Evolutionary conservation across 2,888 invertebrate species (phyloP).

Genomic region (Synergus laeviventris): DNA sequence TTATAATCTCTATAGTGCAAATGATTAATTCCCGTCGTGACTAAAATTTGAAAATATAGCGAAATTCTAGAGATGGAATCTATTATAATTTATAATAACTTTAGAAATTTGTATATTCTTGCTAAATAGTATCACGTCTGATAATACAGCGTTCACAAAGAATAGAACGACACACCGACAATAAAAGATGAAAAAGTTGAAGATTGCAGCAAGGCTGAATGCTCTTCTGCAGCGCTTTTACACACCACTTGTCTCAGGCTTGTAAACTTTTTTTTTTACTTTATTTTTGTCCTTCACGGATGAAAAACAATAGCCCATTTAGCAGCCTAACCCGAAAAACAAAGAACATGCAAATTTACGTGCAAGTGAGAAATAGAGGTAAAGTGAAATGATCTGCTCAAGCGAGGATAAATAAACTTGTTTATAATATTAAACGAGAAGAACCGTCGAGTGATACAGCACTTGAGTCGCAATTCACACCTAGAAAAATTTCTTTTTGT

Average conservation of each 20-base stretch:
- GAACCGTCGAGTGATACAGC: background rate
- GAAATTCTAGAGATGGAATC: no score
- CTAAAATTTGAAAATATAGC: no score
- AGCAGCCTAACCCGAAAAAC: background rate
- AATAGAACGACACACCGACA: background rate
- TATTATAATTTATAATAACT: no score
- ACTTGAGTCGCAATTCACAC: no score
- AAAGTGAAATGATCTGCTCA: background rate
- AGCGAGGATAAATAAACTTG: background rate
- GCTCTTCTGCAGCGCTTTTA: background rate
- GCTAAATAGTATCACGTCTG: background rate
- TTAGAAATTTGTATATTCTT: background rate
- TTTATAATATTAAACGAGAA: background rate
- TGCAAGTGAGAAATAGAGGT: background rate
- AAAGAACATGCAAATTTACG: background rate
- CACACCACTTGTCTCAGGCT: background rate
- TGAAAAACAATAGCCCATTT: constrained; percentile 14
- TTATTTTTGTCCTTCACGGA: constrained; percentile 7
- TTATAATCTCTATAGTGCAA: no score
- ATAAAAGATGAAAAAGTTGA: background rate
- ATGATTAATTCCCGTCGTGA: no score
- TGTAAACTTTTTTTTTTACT: background rate
- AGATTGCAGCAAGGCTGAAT: background rate
- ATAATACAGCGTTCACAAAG: background rate
- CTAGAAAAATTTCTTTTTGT: no score